Base-by-base conservation (phyloP, 2,888 invertebrate species). In the Diloba caeruleocephala region DNA sequence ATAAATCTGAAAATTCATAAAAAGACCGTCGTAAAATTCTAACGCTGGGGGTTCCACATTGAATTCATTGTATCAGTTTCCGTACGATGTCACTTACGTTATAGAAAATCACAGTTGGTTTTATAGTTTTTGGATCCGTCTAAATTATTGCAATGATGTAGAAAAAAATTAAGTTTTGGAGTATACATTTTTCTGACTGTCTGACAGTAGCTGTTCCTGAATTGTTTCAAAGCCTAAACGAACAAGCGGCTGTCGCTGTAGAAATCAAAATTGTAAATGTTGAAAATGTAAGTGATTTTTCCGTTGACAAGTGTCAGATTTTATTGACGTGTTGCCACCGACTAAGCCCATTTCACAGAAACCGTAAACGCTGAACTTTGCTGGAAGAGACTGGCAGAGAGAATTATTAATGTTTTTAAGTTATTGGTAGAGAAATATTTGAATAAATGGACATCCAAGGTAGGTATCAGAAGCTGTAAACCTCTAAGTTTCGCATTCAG, bases 261-360 rank as follows among this genome's bases (percentile, higher is more conserved):
- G 76, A 76, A 81, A 74, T 69, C 61, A 78, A 77, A 77, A 75
- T 68, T 68, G 70, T 25, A 14, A 7, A n/a, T 23, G 26, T 63
- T 76, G 73, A 80, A 66, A 82, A 77, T 81, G 75, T 87, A 80
- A 84, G 82, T 82, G 69, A 77, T 83, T 86, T 81, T 80, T 75
- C 70, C 69, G 78, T 81, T 84, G 85, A 85, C 85, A 88, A 87
- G 81, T 85, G 85, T 85, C 88, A 88, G 81, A 84, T 84, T 86
- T 74, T 88, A 88, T 87, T 84, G 87, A 88, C 83, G 81, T 80
- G 78, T 82, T 80, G 79, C 82, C 76, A 78, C 72, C 77, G 72
- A 78, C 81, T 88, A 85, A 88, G 84, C 87, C 81, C 82, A 79
- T 85, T 81, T 77, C 64, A 79, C 76, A 54, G 68, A 74, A 72